Percentiles rank a stretch among this genome's conserved stretches.
Evolutionary conservation across 2,888 invertebrate genomes (phyloP).

Genomic region (Sepiola atlantica): DNA sequence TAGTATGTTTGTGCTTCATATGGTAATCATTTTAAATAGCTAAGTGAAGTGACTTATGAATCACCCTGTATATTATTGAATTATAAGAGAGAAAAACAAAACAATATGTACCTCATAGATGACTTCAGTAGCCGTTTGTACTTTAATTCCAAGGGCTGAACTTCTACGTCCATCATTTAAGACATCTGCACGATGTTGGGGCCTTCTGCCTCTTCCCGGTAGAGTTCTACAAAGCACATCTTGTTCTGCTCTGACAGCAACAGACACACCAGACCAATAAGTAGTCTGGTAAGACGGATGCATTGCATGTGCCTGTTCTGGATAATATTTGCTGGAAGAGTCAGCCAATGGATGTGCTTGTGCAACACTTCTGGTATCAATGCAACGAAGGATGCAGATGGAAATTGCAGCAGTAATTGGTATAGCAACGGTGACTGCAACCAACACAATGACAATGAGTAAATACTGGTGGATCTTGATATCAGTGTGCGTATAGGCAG

Average conservation of each 20-base stretch:
- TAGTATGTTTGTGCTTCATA: too few relatives aligned
- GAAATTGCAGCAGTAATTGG: neutral
- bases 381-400: slow-evolving; percentile 2
- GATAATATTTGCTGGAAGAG: neutral
- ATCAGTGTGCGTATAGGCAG: neutral
- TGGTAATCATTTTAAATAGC: too few relatives aligned
- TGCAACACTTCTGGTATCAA: slow-evolving; percentile 2
- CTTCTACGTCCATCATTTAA: neutral
- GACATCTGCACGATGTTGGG: neutral
- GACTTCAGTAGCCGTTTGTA: neutral
- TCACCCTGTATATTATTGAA: too few relatives aligned
- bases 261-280: neutral
- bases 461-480: neutral
- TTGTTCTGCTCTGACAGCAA: neutral
- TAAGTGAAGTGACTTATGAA: too few relatives aligned
- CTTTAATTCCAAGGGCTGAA: neutral
- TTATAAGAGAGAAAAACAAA: neutral
- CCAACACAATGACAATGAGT: neutral
- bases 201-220: neutral
- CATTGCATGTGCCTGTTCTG: neutral
- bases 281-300: neutral
- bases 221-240: slow-evolving; percentile 2
- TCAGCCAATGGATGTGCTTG: neutral
- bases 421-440: neutral
- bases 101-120: neutral